These are phyloP conservation scores for Linnaemya vulpina DNA, from an alignment of 2,888 invertebrate genomes.

Conservation along the genomic window DNA sequence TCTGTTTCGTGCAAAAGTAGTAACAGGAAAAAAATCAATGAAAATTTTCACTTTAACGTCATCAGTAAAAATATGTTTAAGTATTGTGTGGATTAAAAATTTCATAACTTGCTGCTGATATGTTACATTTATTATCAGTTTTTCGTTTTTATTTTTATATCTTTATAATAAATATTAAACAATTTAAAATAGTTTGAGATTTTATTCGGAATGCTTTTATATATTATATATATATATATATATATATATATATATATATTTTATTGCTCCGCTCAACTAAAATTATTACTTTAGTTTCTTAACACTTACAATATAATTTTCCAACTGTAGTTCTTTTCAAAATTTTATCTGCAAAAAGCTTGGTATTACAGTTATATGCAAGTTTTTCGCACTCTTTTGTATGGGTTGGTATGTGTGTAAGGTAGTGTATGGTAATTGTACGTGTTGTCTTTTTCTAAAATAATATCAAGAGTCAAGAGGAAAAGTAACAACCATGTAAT, in stretches of 20 bases:
- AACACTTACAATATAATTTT: constrained; percentile 81
- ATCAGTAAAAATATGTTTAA: constrained; percentile 58
- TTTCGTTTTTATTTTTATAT: constrained; percentile 26
- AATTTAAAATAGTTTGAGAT: constrained; percentile 29
- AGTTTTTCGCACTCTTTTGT: constrained; percentile 38
- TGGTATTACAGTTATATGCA: constrained; percentile 76
- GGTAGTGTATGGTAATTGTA: neutral
- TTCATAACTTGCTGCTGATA: constrained; percentile 56
- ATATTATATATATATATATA: no score
- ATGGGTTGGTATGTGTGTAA: constrained; percentile 29
- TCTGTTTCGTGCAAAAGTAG: constrained; percentile 18
- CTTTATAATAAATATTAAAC: constrained; percentile 35
- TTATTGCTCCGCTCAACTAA: constrained; percentile 68
- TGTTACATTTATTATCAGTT: constrained; percentile 22
- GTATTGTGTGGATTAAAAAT: constrained; percentile 45
- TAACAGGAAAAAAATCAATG: constrained; percentile 77
- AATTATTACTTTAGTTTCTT: constrained; percentile 74
- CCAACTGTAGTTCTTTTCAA: constrained; percentile 79
- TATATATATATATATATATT: no score
- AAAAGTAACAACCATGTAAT: constrained; percentile 7
- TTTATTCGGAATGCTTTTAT: constrained; percentile 41
- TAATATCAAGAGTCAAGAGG: neutral
- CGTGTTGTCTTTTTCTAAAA: constrained; percentile 53
- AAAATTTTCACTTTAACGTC: constrained; percentile 75
- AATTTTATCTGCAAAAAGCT: constrained; percentile 73